Conservation (phyloP, 2,113 vertebrate genomes). For the Gambusia affinis region DNA sequence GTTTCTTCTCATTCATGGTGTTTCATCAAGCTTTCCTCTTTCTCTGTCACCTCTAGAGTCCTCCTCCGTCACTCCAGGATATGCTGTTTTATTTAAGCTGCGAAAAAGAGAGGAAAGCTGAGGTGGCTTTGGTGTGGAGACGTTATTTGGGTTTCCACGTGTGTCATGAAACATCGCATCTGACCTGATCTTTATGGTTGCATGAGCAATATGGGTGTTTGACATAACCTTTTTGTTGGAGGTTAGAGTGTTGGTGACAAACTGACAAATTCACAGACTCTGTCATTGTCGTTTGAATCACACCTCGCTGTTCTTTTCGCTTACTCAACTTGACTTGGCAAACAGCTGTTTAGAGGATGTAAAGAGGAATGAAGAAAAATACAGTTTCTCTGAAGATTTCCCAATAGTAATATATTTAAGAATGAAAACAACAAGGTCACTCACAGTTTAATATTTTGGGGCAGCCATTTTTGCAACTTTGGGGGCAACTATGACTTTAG, state of each 20-base stretch:
- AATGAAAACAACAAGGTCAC: neutral
- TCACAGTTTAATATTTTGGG: neutral
- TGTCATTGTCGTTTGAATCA: conserved; percentile 38
- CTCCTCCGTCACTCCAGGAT: conserved; percentile 41
- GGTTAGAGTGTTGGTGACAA: conserved; percentile 47
- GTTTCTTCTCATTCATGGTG: conserved; percentile 33
- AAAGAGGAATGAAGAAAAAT: conserved; percentile 40
- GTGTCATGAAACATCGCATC: neutral
- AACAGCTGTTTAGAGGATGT: conserved; percentile 42
- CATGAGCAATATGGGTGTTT: conserved; percentile 12
- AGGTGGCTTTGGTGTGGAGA: neutral
- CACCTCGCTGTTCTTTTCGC: conserved; percentile 20
- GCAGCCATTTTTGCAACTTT: too few relatives aligned
- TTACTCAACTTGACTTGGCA: conserved; percentile 11
- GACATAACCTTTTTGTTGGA: neutral
- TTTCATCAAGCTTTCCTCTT: conserved; percentile 52
- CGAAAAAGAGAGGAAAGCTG: conserved; percentile 7
- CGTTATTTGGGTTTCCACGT: conserved; percentile 16
- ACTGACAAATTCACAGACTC: conserved; percentile 44
- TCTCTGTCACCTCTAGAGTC: conserved; percentile 15
- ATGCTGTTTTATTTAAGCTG: conserved; percentile 33
- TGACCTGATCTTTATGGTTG: conserved; percentile 24
- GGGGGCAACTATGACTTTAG: too few relatives aligned
- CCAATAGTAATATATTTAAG: neutral
- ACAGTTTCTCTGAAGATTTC: too few relatives aligned